Percentiles rank a stretch among this genome's conserved stretches.
Evolutionary conservation across 2,113 vertebrate species (phyloP).

Genomic region (Silurus glanis): DNA sequence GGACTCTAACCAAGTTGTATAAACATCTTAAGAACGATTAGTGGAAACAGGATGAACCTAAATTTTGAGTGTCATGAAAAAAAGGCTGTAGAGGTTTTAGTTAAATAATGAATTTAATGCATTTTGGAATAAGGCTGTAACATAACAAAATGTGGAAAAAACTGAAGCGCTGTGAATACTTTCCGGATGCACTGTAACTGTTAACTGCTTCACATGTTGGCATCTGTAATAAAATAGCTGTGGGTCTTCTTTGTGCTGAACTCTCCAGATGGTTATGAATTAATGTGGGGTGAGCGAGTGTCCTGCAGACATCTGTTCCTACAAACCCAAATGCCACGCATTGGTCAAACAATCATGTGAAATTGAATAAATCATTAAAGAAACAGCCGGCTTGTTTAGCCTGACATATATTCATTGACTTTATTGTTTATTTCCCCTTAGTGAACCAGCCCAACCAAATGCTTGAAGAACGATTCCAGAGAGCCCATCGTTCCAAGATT

Average conservation of each 20-base stretch:
- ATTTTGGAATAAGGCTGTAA: too few relatives aligned
- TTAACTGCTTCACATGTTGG: neutral
- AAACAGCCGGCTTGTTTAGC: neutral
- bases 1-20: too few relatives aligned
- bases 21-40: too few relatives aligned
- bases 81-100: too few relatives aligned
- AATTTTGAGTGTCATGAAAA: too few relatives aligned
- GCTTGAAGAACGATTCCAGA: neutral
- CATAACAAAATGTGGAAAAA: too few relatives aligned
- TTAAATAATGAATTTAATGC: too few relatives aligned
- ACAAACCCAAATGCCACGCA: neutral
- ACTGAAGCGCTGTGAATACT: too few relatives aligned
- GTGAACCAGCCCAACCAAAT: neutral
- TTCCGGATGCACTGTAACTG: too few relatives aligned
- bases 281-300: neutral
- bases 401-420: neutral
- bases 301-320: neutral
- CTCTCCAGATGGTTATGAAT: slow-evolving; percentile 1
- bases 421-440: neutral
- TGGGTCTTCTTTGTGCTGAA: neutral
- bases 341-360: neutral
- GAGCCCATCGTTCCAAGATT: neutral
- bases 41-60: too few relatives aligned
- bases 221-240: neutral
- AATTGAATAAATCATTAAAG: neutral